Evolutionary conservation across 2,888 invertebrate species (phyloP).

Genomic region (Oscheius sp.): DNA sequence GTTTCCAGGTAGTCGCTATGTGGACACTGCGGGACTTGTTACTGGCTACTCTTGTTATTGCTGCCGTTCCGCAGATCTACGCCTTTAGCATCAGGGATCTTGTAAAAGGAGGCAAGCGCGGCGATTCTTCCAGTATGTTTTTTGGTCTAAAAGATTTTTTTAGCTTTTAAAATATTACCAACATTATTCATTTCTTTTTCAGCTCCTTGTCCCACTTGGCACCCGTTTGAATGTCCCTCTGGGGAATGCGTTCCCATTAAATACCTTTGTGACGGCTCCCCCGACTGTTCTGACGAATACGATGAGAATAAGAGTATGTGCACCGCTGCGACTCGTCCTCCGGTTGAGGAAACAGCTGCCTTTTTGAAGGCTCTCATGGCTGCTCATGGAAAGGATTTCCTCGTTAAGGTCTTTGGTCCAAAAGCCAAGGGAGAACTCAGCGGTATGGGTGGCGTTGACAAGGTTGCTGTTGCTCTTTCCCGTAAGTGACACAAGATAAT

Average conservation of each 20-base stretch:
- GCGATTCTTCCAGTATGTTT: conserved; percentile 29
- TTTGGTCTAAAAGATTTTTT: not conserved
- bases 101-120: conserved; percentile 31
- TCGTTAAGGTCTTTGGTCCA: conserved; percentile 92
- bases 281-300: conserved; percentile 89
- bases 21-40: conserved; percentile 26
- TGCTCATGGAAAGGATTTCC: conserved; percentile 93
- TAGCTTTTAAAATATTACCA: not conserved
- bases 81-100: conserved; percentile 33
- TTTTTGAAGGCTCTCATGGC: conserved; percentile 91
- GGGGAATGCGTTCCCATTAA: conserved; percentile 95
- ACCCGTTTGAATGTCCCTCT: conserved; percentile 90
- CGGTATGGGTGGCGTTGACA: conserved; percentile 91
- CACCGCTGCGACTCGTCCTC: conserved; percentile 94
- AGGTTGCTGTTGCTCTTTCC: conserved; percentile 92
- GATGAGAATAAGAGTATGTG: conserved; percentile 93
- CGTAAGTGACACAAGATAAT: conserved; percentile 72
- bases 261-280: conserved; percentile 91
- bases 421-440: conserved; percentile 90
- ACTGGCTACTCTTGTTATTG: conserved; percentile 20
- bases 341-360: conserved; percentile 93
- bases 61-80: conserved; percentile 30
- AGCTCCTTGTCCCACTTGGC: conserved; percentile 84
- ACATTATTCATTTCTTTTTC: conserved; percentile 24
- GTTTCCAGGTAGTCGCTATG: conserved; percentile 26